Conservation (phyloP, 2,797 vertebrate species). For the Avahi laniger region DNA sequence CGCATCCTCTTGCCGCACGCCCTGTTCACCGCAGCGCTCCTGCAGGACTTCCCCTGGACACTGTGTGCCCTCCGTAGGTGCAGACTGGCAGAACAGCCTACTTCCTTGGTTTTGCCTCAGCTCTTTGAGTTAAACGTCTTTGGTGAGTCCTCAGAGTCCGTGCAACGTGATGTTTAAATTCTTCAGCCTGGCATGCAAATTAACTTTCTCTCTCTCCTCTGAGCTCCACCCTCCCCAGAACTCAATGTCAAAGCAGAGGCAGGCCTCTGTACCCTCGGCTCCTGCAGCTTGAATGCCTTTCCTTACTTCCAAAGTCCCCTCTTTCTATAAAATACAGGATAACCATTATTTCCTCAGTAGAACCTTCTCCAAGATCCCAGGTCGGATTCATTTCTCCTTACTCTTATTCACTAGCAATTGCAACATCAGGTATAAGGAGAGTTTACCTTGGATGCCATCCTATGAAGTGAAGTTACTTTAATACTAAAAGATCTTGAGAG, state of each 20-base stretch:
- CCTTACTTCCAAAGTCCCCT: not conserved
- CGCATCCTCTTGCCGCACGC: not conserved
- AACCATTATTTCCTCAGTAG: not conserved
- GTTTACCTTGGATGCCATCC: not conserved
- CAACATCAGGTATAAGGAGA: not conserved
- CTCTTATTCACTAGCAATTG: not conserved
- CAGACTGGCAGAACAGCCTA: not conserved
- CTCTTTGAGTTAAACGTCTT: not conserved
- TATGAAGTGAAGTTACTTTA: not conserved
- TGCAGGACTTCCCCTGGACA: not conserved
- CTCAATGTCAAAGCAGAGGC: no score
- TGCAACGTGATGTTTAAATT: not conserved
- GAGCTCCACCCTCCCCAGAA: not conserved
- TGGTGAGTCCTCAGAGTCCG: not conserved
- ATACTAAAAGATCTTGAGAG: not conserved
- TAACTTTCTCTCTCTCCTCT: not conserved
- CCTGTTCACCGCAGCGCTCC: fast-evolving
- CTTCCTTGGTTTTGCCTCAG: not conserved
- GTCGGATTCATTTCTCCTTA: not conserved
- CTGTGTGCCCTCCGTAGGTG: not conserved
- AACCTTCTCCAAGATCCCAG: not conserved
- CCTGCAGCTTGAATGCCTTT: not conserved
- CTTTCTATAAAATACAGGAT: not conserved
- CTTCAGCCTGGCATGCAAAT: fast-evolving
- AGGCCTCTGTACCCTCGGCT: not conserved